Conservation (phyloP, 2,113 vertebrate genomes). For the Irena cyanogastra region DNA sequence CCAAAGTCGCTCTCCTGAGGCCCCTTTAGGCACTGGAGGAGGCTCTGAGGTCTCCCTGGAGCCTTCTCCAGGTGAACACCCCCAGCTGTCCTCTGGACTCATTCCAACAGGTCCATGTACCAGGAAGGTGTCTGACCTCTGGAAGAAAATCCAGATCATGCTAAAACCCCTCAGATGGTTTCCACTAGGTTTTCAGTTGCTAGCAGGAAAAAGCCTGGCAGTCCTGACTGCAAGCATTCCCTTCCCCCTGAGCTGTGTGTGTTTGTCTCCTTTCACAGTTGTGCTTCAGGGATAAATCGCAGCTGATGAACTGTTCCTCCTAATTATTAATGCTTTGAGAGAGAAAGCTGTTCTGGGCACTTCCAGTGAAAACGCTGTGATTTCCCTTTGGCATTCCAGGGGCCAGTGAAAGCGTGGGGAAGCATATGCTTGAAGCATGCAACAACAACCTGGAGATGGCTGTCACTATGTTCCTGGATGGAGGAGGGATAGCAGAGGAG, state of each 20-base stretch:
- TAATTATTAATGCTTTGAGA: neutral
- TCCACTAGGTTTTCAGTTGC: neutral
- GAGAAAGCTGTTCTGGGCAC: neutral
- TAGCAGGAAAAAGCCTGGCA: neutral
- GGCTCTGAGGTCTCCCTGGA: rapidly evolving
- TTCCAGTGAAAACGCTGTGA: neutral
- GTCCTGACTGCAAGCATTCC: neutral
- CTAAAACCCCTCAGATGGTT: neutral
- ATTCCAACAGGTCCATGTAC: neutral
- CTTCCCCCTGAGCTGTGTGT: neutral
- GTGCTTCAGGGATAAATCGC: neutral
- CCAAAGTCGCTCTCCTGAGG: neutral
- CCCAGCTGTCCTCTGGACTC: neutral
- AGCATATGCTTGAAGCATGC: conserved; percentile 97
- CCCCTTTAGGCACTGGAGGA: neutral
- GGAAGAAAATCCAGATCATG: neutral
- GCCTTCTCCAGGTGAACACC: neutral
- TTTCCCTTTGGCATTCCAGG: conserved; percentile 69
- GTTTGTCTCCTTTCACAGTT: neutral
- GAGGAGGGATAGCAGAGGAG: conserved; percentile 92
- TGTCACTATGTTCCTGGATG: conserved; percentile 98
- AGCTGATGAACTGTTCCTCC: neutral
- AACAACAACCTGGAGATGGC: conserved; percentile 99
- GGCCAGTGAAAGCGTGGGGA: conserved; percentile 93
- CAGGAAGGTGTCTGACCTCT: neutral